phyloP scores from a whole-genome alignment of 2,113 vertebrate species.

The Neotragus pygmaeus region DNA sequence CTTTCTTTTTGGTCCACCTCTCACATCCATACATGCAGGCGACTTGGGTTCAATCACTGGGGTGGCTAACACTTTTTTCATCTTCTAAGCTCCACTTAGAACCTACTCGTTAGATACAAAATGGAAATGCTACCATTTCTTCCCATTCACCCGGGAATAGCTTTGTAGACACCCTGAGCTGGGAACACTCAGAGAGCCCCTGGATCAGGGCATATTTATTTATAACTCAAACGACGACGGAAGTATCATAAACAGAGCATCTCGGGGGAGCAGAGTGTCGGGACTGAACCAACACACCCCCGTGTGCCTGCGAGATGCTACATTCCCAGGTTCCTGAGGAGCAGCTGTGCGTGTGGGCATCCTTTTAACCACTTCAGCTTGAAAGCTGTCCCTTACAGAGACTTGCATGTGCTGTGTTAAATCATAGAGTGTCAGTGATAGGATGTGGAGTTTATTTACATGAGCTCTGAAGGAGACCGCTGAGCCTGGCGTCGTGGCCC shows the following conservation, averaged over 20 bases:
- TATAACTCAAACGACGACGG: fast-evolving
- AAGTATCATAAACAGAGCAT: neutral
- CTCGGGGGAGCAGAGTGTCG: neutral
- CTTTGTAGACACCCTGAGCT: neutral
- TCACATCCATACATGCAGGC: neutral
- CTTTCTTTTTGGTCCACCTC: neutral
- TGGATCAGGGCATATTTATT: neutral
- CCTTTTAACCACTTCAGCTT: neutral
- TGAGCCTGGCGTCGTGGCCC: too few relatives aligned
- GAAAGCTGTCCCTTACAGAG: neutral
- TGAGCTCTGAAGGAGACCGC: too few relatives aligned
- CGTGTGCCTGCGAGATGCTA: fast-evolving
- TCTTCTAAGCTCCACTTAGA: neutral
- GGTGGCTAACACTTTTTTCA: neutral
- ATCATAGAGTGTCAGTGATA: fast-evolving
- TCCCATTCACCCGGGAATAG: too few relatives aligned
- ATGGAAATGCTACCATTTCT: neutral
- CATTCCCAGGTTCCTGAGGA: neutral
- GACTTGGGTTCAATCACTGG: neutral
- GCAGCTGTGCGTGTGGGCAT: fast-evolving
- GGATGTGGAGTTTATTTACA: neutral
- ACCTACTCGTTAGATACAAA: fast-evolving
- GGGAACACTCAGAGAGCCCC: fast-evolving
- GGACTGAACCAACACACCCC: neutral
- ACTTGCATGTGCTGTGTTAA: neutral